Evolutionary conservation across 2,888 invertebrate genomes (phyloP).

Genomic region (Trichopoda pennipes): DNA sequence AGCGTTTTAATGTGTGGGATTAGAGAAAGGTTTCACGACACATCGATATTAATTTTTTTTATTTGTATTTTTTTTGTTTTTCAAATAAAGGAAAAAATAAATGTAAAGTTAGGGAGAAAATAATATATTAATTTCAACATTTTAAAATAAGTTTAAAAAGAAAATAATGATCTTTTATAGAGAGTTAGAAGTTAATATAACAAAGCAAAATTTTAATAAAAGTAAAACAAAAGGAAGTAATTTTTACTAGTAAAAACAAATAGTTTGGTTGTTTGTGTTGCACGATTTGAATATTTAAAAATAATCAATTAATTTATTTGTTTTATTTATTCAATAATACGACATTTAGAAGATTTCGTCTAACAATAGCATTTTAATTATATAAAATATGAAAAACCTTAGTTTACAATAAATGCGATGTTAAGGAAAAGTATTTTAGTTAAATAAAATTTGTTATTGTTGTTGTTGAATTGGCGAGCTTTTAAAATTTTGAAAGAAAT

Average conservation of each 20-base stretch:
- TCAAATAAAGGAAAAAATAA: slow-evolving; percentile 69
- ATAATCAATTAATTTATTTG: no score
- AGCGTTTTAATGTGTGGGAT: slow-evolving; percentile 71
- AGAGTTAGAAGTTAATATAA: no score
- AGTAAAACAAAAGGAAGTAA: background rate
- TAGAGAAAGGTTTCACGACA: slow-evolving; percentile 65
- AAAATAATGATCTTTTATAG: background rate
- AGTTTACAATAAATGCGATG: no score
- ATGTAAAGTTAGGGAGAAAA: slow-evolving; percentile 70
- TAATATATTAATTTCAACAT: slow-evolving; percentile 16
- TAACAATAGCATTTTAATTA: slow-evolving; percentile 2
- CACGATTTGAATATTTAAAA: no score
- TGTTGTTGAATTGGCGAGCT: no score
- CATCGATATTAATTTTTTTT: slow-evolving; percentile 63
- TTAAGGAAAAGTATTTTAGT: no score
- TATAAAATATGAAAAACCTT: no score
- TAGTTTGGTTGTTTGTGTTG: background rate
- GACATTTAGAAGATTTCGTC: background rate
- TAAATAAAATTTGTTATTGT: no score
- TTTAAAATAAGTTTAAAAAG: background rate
- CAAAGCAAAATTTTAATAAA: no score
- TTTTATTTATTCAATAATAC: background rate
- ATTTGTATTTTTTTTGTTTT: slow-evolving; percentile 51
- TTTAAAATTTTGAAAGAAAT: no score
- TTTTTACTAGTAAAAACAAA: background rate